These are phyloP conservation scores for Globodera ellingtonae DNA, from an alignment of 1,140 invertebrate genomes.

Conservation along the genomic window DNA sequence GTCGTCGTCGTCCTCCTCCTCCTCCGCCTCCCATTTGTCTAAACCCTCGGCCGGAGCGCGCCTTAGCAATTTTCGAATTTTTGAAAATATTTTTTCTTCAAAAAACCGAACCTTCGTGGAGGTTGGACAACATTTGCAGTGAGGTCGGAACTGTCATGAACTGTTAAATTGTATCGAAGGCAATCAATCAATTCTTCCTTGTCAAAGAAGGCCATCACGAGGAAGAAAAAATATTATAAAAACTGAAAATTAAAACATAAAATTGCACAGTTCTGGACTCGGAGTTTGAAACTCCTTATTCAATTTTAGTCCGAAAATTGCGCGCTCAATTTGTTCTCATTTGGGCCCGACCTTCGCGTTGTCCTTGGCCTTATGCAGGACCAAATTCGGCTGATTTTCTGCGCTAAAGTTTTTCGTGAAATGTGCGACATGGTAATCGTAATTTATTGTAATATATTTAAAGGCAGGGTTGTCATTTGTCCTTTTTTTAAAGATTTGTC, in stretches of 20 bases:
- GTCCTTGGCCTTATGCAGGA: constrained; percentile 48
- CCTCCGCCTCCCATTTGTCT: neutral
- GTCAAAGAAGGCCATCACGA: constrained; percentile 7
- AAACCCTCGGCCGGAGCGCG: constrained; percentile 12
- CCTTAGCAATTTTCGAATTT: neutral
- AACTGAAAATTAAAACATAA: neutral
- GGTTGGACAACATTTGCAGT: neutral
- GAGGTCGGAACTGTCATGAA: constrained; percentile 1
- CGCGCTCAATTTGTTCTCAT: constrained; percentile 14
- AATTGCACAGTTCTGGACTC: neutral
- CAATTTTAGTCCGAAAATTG: constrained; percentile 27
- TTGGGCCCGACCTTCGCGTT: constrained; percentile 36
- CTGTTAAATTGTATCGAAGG: constrained; percentile 20
- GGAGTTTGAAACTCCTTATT: neutral
- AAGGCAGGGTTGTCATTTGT: too few relatives aligned
- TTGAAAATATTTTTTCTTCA: neutral
- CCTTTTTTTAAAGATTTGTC: too few relatives aligned
- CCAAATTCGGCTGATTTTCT: constrained; percentile 48
- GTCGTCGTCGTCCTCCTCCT: neutral
- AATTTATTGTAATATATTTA: too few relatives aligned
- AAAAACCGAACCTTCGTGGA: constrained; percentile 16
- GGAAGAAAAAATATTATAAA: neutral
- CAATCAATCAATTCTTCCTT: constrained; percentile 27
- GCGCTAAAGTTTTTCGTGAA: constrained; percentile 49
- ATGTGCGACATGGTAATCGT: constrained; percentile 44